These are phyloP conservation scores for Haliclystus octoradiatus DNA, from an alignment of 30 jellyfish, hydroid and myxozoan species.

Conservation along the genomic window DNA sequence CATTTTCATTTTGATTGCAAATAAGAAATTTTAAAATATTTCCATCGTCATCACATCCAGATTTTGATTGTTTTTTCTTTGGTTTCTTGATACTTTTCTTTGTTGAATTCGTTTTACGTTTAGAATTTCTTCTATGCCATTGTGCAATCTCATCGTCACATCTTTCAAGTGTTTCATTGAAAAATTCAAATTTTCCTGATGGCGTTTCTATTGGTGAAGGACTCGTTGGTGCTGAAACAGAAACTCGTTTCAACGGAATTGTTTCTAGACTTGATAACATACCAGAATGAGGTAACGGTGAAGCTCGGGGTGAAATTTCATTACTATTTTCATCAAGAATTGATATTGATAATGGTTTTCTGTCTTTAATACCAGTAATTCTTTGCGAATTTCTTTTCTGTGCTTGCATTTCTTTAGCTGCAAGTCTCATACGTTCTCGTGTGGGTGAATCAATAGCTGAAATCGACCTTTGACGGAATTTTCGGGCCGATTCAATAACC, in stretches of 20 bases:
- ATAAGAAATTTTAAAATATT: background rate
- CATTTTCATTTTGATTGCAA: background rate
- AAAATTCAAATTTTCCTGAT: background rate
- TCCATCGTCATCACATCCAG: background rate
- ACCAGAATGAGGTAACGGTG: background rate
- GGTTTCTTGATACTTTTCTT: background rate
- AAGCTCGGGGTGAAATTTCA: background rate
- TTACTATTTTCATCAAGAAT: background rate
- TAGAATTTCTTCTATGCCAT: background rate
- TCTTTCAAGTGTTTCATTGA: background rate
- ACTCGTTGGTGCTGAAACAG: background rate
- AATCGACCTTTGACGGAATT: background rate
- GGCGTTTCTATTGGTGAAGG: background rate
- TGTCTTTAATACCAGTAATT: background rate
- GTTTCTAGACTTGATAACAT: background rate
- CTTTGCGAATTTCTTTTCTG: background rate
- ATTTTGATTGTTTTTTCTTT: background rate
- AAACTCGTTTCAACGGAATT: background rate
- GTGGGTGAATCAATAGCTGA: background rate
- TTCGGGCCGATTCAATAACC: background rate
- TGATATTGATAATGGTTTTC: background rate
- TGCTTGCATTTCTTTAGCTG: background rate
- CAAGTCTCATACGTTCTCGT: background rate
- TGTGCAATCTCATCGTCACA: background rate
- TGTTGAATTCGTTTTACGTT: background rate